phyloP scores from a whole-genome alignment of 2,888 invertebrate genomes.

The Sturmia bella region DNA sequence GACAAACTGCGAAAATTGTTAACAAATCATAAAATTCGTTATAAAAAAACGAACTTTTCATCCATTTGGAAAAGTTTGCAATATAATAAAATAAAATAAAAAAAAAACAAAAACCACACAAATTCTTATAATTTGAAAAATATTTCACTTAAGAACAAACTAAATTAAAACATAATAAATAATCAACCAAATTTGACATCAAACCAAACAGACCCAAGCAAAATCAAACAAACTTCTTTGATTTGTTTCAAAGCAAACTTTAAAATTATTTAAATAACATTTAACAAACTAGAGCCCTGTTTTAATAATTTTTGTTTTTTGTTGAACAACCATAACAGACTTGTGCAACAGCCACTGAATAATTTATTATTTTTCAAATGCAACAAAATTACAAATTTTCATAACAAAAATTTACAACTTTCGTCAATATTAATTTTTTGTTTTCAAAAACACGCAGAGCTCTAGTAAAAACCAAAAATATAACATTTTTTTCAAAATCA shows the following conservation, averaged over 20 bases:
- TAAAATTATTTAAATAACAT: constrained; percentile 63
- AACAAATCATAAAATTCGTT: constrained; percentile 23
- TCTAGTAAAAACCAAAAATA: constrained; percentile 63
- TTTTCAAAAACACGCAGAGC: constrained; percentile 60
- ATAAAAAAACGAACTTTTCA: neutral
- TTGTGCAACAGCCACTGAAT: constrained; percentile 23
- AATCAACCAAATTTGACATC: neutral
- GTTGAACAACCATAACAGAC: constrained; percentile 47
- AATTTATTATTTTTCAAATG: constrained; percentile 41
- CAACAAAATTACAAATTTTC: constrained; percentile 63
- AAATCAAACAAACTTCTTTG: constrained; percentile 33
- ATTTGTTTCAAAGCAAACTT: constrained; percentile 21
- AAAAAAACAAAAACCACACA: neutral
- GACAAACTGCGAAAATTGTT: constrained; percentile 16
- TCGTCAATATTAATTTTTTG: constrained; percentile 61
- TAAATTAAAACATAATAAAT: neutral
- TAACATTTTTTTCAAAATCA: constrained; percentile 57
- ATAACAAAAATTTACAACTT: constrained; percentile 62
- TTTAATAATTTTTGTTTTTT: constrained; percentile 58
- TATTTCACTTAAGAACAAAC: neutral
- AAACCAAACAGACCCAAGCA: constrained; percentile 14
- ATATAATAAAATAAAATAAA: neutral
- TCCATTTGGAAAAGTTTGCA: neutral
- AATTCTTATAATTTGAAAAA: neutral
- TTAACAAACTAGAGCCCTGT: constrained; percentile 67